These are phyloP conservation scores for Serilophus lunatus DNA, from an alignment of 2,113 vertebrate species.

Conservation along the genomic window DNA sequence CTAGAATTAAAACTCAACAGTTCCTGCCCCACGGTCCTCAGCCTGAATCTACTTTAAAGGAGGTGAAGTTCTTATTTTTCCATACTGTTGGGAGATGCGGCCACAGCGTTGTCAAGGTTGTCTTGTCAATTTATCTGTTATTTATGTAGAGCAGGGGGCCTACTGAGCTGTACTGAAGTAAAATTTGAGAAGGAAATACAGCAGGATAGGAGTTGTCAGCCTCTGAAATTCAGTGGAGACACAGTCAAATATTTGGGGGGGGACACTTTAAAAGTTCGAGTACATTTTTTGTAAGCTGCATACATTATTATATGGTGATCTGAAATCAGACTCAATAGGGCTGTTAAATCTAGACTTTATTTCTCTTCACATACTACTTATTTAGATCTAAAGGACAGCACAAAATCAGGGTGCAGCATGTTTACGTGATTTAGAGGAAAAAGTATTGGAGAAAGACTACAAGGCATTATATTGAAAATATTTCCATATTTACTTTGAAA, in stretches of 20 bases:
- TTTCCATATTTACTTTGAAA: background rate
- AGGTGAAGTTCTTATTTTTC: background rate
- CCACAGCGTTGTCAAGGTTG: conserved; percentile 11
- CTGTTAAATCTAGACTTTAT: background rate
- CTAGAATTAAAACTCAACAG: conserved; percentile 3
- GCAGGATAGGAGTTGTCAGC: background rate
- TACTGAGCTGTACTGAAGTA: background rate
- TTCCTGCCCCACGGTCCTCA: background rate
- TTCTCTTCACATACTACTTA: background rate
- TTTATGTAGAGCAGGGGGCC: conserved; percentile 13
- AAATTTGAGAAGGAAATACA: background rate
- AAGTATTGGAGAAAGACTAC: background rate
- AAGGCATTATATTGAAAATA: background rate
- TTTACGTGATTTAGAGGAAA: background rate
- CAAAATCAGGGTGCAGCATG: background rate
- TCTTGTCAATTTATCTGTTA: conserved; percentile 32
- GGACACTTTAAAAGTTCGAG: background rate
- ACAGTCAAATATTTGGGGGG: background rate
- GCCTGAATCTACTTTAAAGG: background rate
- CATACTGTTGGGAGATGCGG: background rate
- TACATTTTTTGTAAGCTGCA: background rate
- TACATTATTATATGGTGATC: background rate
- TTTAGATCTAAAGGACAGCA: background rate
- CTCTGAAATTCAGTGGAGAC: background rate
- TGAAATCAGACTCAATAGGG: background rate